A percentile compares a stretch with the other conserved stretches of the same genome.
phyloP scores from a whole-genome alignment of 1,140 invertebrate species.

The Sinella curviseta region DNA sequence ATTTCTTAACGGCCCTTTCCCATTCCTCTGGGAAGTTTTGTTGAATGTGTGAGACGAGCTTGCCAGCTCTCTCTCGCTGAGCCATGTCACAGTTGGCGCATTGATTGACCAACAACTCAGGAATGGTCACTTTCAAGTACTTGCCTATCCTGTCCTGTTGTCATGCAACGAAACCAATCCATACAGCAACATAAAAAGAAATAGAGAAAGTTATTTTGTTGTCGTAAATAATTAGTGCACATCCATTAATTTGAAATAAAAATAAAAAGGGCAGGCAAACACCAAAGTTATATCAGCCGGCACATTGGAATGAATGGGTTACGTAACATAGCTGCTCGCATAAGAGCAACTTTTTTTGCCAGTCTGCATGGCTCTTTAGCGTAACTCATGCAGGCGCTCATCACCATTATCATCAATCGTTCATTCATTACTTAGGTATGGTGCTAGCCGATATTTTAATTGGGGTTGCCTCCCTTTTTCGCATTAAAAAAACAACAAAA shows the following conservation, averaged over 20 bases:
- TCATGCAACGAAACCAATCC: background rate
- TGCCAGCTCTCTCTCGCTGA: constrained; percentile 44
- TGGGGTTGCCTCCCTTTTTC: background rate
- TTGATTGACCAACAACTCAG: constrained; percentile 46
- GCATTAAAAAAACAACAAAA: too few relatives aligned
- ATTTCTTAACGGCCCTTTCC: constrained; percentile 49
- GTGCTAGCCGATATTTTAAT: too few relatives aligned
- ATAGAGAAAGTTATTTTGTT: constrained; percentile 17
- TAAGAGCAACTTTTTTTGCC: background rate
- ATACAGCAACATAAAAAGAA: background rate
- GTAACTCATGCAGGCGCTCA: background rate
- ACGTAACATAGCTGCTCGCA: background rate
- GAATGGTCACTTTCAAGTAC: constrained; percentile 49
- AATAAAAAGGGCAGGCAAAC: background rate
- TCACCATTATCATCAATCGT: background rate
- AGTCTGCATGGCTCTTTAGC: background rate
- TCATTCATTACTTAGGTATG: background rate
- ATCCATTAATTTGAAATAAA: background rate
- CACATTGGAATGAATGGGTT: background rate
- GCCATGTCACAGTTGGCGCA: constrained; percentile 44
- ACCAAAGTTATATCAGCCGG: background rate
- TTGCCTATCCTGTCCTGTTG: constrained; percentile 42
- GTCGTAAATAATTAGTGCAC: constrained; percentile 8
- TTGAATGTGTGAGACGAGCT: constrained; percentile 47
- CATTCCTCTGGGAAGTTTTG: constrained; percentile 48